Evolutionary conservation across 2,888 invertebrate genomes (phyloP).

Genomic region (Dryomyza anilis): DNA sequence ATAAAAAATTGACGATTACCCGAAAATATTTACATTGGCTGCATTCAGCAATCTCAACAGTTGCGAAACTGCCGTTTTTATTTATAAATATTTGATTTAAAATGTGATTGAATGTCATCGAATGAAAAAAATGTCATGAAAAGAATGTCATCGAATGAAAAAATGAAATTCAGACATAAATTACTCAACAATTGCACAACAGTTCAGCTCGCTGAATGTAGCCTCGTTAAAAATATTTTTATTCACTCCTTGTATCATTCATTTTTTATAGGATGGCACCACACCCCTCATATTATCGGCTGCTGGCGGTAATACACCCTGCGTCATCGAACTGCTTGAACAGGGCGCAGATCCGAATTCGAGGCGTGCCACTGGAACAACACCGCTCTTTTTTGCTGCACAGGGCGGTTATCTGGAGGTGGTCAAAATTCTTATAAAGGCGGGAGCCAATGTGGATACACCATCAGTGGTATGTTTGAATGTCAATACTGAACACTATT

Average conservation of each 20-base stretch:
- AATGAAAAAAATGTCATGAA: too few species aligned
- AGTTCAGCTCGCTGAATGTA: too few species aligned
- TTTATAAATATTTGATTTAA: too few species aligned
- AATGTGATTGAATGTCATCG: too few species aligned
- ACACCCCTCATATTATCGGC: conserved; percentile 91
- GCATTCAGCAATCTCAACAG: too few species aligned
- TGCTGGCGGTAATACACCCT: conserved; percentile 87
- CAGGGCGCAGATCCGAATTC: conserved; percentile 91
- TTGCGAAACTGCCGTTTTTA: too few species aligned
- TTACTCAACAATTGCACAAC: too few species aligned
- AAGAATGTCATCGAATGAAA: too few species aligned
- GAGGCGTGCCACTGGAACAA: conserved; percentile 88
- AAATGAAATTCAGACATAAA: not conserved
- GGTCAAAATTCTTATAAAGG: conserved; percentile 76
- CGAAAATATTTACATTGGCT: too few species aligned
- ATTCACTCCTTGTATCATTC: not conserved
- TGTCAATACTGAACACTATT: not conserved
- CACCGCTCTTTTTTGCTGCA: conserved; percentile 91
- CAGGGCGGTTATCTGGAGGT: conserved; percentile 90
- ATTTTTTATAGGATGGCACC: conserved; percentile 81
- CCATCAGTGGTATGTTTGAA: conserved; percentile 72
- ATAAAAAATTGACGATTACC: too few species aligned
- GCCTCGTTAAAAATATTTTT: too few species aligned
- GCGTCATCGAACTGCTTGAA: conserved; percentile 81
- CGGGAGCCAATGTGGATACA: conserved; percentile 78